Conservation (phyloP, 2,888 invertebrate genomes). For the Sarcophaga variegata region DNA sequence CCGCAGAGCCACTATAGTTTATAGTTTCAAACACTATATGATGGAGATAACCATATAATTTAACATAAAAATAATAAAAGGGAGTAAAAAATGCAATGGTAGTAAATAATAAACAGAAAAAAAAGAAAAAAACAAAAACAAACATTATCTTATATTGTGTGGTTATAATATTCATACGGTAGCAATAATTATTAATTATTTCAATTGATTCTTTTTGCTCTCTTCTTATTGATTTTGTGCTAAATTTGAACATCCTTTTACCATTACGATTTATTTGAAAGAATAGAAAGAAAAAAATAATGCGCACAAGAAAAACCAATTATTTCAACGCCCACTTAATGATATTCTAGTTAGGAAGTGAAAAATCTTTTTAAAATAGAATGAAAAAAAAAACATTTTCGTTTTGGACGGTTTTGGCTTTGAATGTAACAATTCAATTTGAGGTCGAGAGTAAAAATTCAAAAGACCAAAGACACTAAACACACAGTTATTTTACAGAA, state of each 20-base stretch:
- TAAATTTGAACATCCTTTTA: conserved; percentile 57
- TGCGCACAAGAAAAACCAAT: conserved; percentile 74
- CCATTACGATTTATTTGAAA: conserved; percentile 39
- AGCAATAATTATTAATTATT: conserved; percentile 61
- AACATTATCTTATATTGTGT: not conserved
- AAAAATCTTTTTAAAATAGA: not conserved
- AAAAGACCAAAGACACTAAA: not conserved
- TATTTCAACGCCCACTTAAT: conserved; percentile 76
- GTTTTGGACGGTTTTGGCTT: not conserved
- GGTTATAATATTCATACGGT: conserved; percentile 31
- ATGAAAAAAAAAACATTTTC: not conserved
- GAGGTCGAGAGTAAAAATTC: too few relatives aligned
- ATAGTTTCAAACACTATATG: not conserved
- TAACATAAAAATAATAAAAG: conserved; percentile 43
- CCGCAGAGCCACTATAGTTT: not conserved
- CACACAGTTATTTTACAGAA: too few relatives aligned
- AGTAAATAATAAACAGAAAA: conserved; percentile 4
- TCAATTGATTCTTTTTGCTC: conserved; percentile 44
- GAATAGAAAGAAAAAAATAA: conserved; percentile 28
- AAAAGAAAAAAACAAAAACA: conserved; percentile 5
- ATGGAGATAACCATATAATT: conserved; percentile 41
- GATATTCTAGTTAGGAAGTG: not conserved
- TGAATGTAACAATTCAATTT: not conserved
- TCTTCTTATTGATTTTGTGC: conserved; percentile 16
- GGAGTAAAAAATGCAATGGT: not conserved